These are phyloP conservation scores for Craseonycteris thonglongyai DNA, from an alignment of 2,113 vertebrate species.

Conservation along the genomic window DNA sequence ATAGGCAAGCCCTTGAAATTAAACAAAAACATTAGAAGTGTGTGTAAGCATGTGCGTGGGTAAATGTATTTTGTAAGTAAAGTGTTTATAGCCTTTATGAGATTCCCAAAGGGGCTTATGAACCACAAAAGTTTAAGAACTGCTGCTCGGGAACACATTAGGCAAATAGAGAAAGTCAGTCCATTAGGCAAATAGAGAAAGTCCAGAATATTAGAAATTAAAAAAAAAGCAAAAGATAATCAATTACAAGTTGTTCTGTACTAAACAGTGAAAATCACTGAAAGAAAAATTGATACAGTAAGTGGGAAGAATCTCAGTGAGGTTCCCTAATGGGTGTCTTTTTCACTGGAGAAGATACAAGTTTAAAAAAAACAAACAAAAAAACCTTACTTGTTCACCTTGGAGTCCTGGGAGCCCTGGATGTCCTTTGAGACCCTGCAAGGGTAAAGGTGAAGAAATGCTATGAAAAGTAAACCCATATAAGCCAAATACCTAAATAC, in stretches of 20 bases:
- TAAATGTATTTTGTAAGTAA: background rate
- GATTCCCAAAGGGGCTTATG: background rate
- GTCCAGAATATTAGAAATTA: background rate
- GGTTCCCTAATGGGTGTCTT: background rate
- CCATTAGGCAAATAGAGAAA: background rate
- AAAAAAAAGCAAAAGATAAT: background rate
- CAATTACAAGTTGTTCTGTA: background rate
- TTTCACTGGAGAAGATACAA: background rate
- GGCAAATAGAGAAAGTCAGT: background rate
- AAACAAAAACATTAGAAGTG: background rate
- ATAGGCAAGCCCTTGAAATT: background rate
- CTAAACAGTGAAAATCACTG: background rate
- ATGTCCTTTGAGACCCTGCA: conserved; percentile 92
- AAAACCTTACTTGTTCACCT: conserved; percentile 93
- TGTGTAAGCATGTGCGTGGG: background rate
- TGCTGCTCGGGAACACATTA: background rate
- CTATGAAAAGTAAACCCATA: conserved; percentile 13
- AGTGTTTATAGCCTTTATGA: background rate
- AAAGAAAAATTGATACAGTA: background rate
- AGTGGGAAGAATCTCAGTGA: background rate
- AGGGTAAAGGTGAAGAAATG: conserved; percentile 26
- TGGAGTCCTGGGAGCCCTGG: conserved; percentile 81
- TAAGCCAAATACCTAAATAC: background rate
- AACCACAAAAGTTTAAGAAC: conserved; percentile 7
- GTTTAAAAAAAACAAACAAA: background rate